Evolutionary conservation across 2,113 vertebrate species (phyloP), one percentile per base, ranked within the genome.

Genomic region (Chionodraco myersi): DNA sequence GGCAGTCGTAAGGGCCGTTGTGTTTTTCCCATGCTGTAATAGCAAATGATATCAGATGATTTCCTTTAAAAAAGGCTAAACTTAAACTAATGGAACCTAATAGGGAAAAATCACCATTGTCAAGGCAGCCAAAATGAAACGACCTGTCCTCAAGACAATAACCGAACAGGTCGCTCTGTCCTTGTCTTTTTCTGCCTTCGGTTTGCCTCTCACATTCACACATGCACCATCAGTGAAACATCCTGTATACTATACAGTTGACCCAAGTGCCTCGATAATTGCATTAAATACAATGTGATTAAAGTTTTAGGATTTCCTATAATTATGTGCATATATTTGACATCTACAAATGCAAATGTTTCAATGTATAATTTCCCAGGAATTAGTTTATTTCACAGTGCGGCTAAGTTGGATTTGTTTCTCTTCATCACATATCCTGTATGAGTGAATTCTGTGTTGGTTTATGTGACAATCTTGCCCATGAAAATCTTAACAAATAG

Each of bases 81-180:
- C 73, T 62, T 65, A 57, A 75, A 36, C 71, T 90, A 83, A 90
- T 89, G 85, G 63, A 78, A 64, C 45, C 74, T 86, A 83, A 89
- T 83, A 7, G 73, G 79, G 77, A 88, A 86, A 86, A 82, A 88
- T 85, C 48, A 56, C 83, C 75, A 75, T 79, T 77, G 84, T 83
- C 78, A 71, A 65, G 23, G 58, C 75, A 68, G 72, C 30, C 66
- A 68, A 66, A 82, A 58, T 58, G 21, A 82, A 75, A 71, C 18
- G 41, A 76, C 77, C 65, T 68, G 61, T 77, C 66, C 73, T 59
- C 51, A 53, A 16, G 60, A 64, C 57, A 36, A 70, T 71, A 21
- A 62, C 18, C 47, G 34, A 21, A 10, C 69, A 79, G 85, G 85
- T 89, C 83, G 51, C 56, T 10, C 59, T 51, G 88, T 71, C 88